Base-by-base conservation (phyloP, 2,888 invertebrate genomes). In the Microchrysa polita region DNA sequence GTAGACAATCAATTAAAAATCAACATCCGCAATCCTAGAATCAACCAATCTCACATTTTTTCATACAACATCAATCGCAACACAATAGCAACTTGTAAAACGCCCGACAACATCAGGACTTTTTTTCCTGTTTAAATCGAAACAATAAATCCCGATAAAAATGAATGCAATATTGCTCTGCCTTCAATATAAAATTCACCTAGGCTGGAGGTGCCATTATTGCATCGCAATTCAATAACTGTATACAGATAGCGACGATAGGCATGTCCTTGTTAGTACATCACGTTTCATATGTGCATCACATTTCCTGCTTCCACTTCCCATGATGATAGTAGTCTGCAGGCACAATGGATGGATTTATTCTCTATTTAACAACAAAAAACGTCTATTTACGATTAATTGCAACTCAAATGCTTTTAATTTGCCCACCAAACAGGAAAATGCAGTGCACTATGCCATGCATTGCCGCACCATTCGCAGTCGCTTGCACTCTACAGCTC, bases 301-400 rank as follows among this genome's bases (percentile, higher is more conserved):
- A 48, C 65, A 65, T 48, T 22, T 65, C 65, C 65, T 65, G 34
- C 22, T 40, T 63, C 10, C 63, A 53, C 40, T 55, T 55, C 69
- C 69, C 2, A n/a, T 34, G 7, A 18, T 27, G 18, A 40, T 69
- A 69, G 55, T 69, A n/a, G n/a, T n/a, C n/a, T n/a, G 14, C 48
- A 16, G 18, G 40, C 69, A 69, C 69, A 69, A 69, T 69, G 57
- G 57, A 7, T 2, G 69, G 57, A 18, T 48, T 73, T 73, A 72
- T 72, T 72, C 72, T 60, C 72, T 72, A 72, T 72, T 72, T 52
- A 72, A 48, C 72, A 72, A 72, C 72, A 60, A 72, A n/a, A 69
- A 71, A 59, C 71, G 44, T 57, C 55, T 55, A 67, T 53, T 71
- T 71, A 59, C 72, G 72, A 72, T 72, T 72, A 72, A 72, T 72